A percentile compares a stretch with the other conserved stretches of the same genome.
phyloP scores from a whole-genome alignment of 2,888 invertebrate species.

The Aporophyla lueneburgensis region DNA sequence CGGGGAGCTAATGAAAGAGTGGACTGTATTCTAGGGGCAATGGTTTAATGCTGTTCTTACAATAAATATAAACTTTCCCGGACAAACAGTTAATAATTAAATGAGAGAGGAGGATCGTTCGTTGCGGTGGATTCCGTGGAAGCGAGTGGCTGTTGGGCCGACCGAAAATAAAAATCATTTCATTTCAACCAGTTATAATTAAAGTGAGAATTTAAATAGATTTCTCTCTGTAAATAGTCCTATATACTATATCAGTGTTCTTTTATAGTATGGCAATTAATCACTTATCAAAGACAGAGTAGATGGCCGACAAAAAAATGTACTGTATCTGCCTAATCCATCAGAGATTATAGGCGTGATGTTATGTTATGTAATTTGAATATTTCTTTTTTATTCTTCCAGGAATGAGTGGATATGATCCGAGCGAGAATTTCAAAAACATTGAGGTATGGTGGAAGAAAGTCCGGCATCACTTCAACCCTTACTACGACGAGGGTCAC shows the following conservation, averaged over 20 bases:
- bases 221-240: not conserved
- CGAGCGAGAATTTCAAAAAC: constrained; percentile 90
- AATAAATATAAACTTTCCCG: no score
- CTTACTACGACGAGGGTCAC: constrained; percentile 93
- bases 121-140: no score
- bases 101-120: no score
- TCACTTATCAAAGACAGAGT: no score
- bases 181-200: not conserved
- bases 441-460: constrained; percentile 92
- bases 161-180: not conserved
- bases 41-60: no score
- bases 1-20: no score
- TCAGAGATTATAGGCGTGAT: no score
- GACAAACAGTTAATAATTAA: no score
- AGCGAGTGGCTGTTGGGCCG: no score
- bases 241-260: not conserved
- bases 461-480: constrained; percentile 91
- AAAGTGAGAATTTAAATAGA: not conserved
- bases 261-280: not conserved
- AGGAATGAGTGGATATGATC: constrained; percentile 93
- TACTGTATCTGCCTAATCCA: no score
- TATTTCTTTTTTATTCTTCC: constrained; percentile 57
- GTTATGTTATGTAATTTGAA: not conserved
- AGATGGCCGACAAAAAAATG: no score
- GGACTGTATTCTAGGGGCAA: no score